A percentile compares a stretch with the other conserved stretches of the same genome.
Conservation (phyloP, 1,140 invertebrate genomes). For the Panonychus citri region DNA sequence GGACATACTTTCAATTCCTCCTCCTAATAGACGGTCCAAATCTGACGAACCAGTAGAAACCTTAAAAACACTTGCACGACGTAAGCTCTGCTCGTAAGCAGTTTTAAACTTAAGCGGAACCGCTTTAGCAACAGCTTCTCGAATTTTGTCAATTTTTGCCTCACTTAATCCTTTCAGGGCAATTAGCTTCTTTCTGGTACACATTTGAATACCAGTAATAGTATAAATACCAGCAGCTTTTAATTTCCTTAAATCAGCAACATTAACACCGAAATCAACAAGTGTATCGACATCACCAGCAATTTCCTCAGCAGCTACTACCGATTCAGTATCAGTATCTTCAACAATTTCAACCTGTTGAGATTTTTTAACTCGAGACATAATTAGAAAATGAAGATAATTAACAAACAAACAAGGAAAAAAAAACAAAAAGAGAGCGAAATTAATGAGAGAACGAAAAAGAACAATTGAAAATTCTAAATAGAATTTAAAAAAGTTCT, state of each 20-base stretch:
- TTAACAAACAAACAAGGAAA: too few species aligned
- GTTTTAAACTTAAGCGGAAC: background rate
- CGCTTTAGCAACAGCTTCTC: background rate
- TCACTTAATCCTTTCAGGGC: background rate
- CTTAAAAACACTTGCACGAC: background rate
- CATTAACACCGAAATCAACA: too few species aligned
- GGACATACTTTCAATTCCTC: slow-evolving; percentile 30
- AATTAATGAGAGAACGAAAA: too few species aligned
- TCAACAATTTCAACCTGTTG: too few species aligned
- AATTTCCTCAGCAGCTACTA: background rate
- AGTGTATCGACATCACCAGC: background rate
- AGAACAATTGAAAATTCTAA: too few species aligned
- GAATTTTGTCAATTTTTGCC: background rate
- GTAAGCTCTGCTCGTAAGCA: background rate
- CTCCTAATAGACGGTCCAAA: slow-evolving; percentile 29
- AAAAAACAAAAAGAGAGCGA: too few species aligned
- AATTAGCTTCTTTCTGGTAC: slow-evolving; percentile 41
- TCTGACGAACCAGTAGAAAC: background rate
- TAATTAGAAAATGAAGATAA: too few species aligned
- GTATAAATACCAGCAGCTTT: slow-evolving; percentile 53
- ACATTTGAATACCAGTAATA: slow-evolving; percentile 56
- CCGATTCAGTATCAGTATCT: too few species aligned
- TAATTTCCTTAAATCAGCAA: slow-evolving; percentile 44
- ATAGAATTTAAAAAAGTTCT: too few species aligned
- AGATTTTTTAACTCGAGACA: too few species aligned